phyloP scores from a whole-genome alignment of 2,113 vertebrate genomes.

The Pelodiscus sinensis region DNA sequence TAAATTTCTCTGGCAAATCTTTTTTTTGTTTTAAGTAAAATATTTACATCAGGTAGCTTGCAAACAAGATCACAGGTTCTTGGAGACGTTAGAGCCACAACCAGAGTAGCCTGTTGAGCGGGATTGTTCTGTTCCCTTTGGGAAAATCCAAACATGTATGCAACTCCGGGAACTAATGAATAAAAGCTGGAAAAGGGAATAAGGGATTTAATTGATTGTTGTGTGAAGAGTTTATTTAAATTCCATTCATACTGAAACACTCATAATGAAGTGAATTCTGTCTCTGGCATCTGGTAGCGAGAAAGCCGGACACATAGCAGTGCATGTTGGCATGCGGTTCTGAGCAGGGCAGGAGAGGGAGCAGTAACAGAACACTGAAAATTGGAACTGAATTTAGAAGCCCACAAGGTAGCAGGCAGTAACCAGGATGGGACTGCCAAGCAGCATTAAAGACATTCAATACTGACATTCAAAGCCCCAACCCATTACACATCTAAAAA shows the following conservation, averaged over 20 bases:
- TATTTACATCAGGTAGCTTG: conserved; percentile 76
- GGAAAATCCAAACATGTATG: conserved; percentile 64
- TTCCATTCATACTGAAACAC: background rate
- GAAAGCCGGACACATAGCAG: background rate
- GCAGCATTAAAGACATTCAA: background rate
- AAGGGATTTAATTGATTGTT: background rate
- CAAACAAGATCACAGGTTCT: conserved; percentile 74
- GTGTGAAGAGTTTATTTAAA: background rate
- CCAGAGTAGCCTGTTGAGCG: conserved; percentile 70
- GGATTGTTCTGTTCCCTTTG: conserved; percentile 59
- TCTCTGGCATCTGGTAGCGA: background rate
- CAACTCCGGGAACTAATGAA: conserved; percentile 60
- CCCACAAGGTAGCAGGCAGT: background rate
- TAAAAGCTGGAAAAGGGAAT: conserved; percentile 69
- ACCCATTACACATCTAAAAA: background rate
- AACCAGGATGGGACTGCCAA: background rate
- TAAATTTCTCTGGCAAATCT: background rate
- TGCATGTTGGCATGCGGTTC: background rate
- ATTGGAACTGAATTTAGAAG: background rate
- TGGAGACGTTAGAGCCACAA: conserved; percentile 75
- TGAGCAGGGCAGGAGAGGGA: background rate
- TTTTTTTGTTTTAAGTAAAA: background rate
- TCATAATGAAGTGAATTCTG: background rate
- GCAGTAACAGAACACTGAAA: background rate
- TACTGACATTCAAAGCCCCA: background rate